Percentiles rank a stretch among this genome's conserved stretches.
Conservation (phyloP, 2,888 invertebrate genomes). For the Pasiphila rectangulata region DNA sequence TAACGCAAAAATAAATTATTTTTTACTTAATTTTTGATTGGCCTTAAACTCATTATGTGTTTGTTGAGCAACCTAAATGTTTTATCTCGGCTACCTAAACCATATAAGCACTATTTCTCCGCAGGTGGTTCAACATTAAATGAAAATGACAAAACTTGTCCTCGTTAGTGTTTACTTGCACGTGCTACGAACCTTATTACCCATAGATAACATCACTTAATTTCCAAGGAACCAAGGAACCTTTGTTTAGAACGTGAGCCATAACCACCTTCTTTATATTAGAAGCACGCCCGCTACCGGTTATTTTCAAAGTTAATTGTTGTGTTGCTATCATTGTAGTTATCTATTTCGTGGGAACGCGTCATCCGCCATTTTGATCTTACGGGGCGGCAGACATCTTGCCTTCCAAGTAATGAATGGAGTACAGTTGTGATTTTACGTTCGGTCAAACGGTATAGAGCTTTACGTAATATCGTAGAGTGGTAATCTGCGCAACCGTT, state of each 20-base stretch:
- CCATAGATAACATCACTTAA: constrained; percentile 72
- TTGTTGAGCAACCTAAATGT: too few relatives aligned
- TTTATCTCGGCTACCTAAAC: too few relatives aligned
- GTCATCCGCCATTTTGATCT: constrained; percentile 62
- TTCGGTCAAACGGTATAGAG: constrained; percentile 3
- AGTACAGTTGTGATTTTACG: constrained; percentile 40
- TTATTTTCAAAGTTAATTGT: constrained; percentile 76
- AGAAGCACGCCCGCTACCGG: constrained; percentile 76
- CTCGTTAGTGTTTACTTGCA: constrained; percentile 41
- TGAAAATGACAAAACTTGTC: constrained; percentile 15
- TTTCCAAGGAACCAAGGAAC: constrained; percentile 71
- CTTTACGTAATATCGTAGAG: too few relatives aligned
- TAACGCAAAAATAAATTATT: too few relatives aligned
- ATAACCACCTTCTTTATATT: constrained; percentile 67
- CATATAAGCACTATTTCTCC: too few relatives aligned
- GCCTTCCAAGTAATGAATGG: constrained; percentile 71
- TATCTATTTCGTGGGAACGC: constrained; percentile 75
- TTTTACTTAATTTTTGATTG: too few relatives aligned
- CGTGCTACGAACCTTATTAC: constrained; percentile 70
- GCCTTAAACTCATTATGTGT: too few relatives aligned
- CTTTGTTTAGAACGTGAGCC: constrained; percentile 58
- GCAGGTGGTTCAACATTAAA: constrained; percentile 3
- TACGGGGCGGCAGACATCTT: constrained; percentile 64
- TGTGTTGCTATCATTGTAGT: constrained; percentile 61
- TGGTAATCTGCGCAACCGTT: too few relatives aligned